Base-by-base conservation (phyloP, 2,888 invertebrate genomes). In the Euphydryas editha region DNA sequence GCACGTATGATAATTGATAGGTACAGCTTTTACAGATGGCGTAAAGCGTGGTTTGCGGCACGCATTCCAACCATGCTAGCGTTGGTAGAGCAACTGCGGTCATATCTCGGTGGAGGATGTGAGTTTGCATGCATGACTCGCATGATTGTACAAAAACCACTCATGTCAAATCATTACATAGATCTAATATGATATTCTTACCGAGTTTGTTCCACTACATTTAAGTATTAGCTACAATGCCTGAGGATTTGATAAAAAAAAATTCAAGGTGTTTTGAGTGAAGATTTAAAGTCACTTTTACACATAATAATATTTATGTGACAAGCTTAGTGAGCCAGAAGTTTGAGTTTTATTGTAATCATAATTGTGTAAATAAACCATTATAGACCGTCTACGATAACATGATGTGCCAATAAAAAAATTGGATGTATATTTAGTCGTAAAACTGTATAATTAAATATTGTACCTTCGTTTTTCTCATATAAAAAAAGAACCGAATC, bases 91-190 rank as follows among this genome's bases (percentile, higher is more conserved):
- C 91, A 92, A 83, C 91, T 92, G 74, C 90, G 91, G 85, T 86
- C 86, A 76, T 92, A 92, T 87, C 91, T 92, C 84, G 87, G 87
- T 86, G 92, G 92, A 84, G 92, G 92, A 89, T 90, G 92, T 92
- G 90, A 92, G 92, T 91, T 86, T 75, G 83, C 82, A 81, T 84
- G 86, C 75, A 80, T 82, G 73, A 72, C 68, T 71, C 71, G 72
- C 73, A 73, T 75, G 70, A 72, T 76, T 78, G 74, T 71, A 71
- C 60, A 64, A 70, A 67, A 61, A 67, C 58, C 63, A 60, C 59
- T 61, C 57, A 58, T 60, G 47, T 47, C 67, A 59, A 54, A 62
- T 60, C 21, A 47, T 57, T 47, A 17, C 21, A 17, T 54, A 17
- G 13, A 36, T 30, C 54, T 51, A 37, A 55, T 55, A 17, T 57